Evolutionary conservation across 2,888 invertebrate species (phyloP).

Genomic region (Sicus ferrugineus): DNA sequence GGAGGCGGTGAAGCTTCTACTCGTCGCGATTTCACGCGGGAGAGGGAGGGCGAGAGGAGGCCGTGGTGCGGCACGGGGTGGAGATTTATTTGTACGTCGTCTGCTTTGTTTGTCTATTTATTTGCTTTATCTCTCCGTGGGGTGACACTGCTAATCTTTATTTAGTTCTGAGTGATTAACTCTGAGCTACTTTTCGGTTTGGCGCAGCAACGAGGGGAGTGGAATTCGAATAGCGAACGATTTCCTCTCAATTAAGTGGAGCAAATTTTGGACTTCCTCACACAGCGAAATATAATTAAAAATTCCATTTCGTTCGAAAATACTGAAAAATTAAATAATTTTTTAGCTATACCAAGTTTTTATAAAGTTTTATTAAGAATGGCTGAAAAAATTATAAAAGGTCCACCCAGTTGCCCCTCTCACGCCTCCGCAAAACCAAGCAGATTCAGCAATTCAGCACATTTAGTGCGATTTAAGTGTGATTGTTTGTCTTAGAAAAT

Average conservation of each 20-base stretch:
- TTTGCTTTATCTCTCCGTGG: neutral
- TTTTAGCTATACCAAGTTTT: no score
- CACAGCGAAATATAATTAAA: neutral
- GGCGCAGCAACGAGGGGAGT: neutral
- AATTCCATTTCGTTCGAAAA: neutral
- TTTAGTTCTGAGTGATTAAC: constrained; percentile 6
- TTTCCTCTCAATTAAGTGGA: constrained; percentile 4
- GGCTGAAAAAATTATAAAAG: no score
- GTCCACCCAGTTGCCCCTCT: no score
- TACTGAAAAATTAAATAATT: neutral
- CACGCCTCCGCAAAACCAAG: no score
- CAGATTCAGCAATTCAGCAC: no score
- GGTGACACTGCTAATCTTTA: neutral
- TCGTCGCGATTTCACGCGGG: no score
- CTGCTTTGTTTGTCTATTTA: neutral
- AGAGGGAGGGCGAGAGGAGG: no score
- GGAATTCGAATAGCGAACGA: neutral
- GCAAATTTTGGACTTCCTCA: constrained; percentile 19
- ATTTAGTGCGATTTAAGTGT: no score
- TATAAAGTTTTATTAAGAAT: no score
- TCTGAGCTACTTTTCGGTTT: constrained; percentile 1
- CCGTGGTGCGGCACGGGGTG: no score
- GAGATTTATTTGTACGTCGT: neutral
- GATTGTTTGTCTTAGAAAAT: no score
- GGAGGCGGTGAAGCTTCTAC: no score